Percentiles rank a stretch among this genome's conserved stretches.
These are phyloP conservation scores for Anguilla anguilla DNA, from an alignment of 2,797 vertebrate genomes.

Conservation along the genomic window DNA sequence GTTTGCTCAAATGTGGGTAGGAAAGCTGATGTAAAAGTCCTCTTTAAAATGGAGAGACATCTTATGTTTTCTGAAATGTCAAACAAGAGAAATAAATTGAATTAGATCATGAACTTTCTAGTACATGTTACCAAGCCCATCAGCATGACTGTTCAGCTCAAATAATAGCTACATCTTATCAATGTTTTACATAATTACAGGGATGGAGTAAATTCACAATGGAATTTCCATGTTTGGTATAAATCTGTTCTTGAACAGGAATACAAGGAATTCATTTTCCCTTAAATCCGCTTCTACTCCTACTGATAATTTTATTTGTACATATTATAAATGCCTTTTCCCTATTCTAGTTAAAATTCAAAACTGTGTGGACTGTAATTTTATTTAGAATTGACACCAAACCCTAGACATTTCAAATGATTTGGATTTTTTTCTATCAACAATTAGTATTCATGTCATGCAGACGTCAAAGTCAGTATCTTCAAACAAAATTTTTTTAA, in stretches of 20 bases:
- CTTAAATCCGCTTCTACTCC: not conserved
- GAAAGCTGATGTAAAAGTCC: not conserved
- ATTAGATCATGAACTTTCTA: not conserved
- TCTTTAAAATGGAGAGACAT: slow-evolving; percentile 15
- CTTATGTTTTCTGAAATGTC: slow-evolving; percentile 23
- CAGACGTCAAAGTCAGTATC: not conserved
- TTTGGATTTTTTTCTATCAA: not conserved
- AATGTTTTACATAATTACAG: not conserved
- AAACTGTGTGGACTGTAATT: not conserved
- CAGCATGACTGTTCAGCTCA: not conserved
- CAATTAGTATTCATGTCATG: not conserved
- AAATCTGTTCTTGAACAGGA: not conserved
- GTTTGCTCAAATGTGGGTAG: slow-evolving; percentile 43
- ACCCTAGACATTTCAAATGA: not conserved
- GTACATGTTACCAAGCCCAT: not conserved
- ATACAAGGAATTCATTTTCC: not conserved
- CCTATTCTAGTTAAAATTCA: not conserved
- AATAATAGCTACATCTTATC: not conserved
- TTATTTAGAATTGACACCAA: not conserved
- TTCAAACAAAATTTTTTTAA: not conserved
- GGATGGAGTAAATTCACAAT: not conserved
- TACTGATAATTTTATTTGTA: not conserved
- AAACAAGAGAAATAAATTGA: not conserved
- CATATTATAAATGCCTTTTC: not conserved
- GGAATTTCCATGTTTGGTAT: not conserved